phyloP scores from a whole-genome alignment of 2,888 invertebrate species.

The Carabus problematicus region DNA sequence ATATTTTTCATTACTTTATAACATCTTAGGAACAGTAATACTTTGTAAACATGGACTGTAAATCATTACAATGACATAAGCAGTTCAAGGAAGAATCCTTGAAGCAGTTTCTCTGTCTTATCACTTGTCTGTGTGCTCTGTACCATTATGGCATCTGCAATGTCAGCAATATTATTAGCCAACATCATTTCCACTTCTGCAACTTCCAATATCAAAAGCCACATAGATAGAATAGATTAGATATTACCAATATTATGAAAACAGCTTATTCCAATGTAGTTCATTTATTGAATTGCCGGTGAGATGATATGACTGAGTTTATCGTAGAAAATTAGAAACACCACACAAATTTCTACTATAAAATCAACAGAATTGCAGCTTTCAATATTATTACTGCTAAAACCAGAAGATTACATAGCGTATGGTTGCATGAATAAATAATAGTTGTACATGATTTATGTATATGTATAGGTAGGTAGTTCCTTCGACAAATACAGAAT shows the following conservation, averaged over 20 bases:
- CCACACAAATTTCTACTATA: slow-evolving; percentile 39
- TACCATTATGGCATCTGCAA: slow-evolving; percentile 14
- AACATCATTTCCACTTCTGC: slow-evolving; percentile 5
- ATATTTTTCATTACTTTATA: slow-evolving; percentile 32
- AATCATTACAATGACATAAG: slow-evolving; percentile 41
- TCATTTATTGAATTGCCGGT: slow-evolving; percentile 32
- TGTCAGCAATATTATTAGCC: slow-evolving; percentile 41
- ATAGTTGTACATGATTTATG: background rate
- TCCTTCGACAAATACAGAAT: slow-evolving; percentile 31
- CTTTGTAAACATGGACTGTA: slow-evolving; percentile 39
- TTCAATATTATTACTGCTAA: slow-evolving; percentile 20
- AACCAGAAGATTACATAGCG: slow-evolving; percentile 28
- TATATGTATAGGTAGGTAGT: background rate
- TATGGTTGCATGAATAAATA: slow-evolving; percentile 13
- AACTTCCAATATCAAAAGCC: slow-evolving; percentile 31
- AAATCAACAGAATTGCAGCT: slow-evolving; percentile 31
- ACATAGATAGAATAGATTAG: slow-evolving; percentile 27
- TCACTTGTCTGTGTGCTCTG: background rate
- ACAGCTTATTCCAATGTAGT: slow-evolving; percentile 30
- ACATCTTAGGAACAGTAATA: slow-evolving; percentile 41
- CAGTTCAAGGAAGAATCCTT: slow-evolving; percentile 32
- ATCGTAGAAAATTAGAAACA: slow-evolving; percentile 40
- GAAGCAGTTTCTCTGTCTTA: slow-evolving; percentile 11
- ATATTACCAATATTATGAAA: slow-evolving; percentile 15
- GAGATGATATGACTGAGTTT: slow-evolving; percentile 40